These are phyloP conservation scores for Phalacrocorax carbo DNA, from an alignment of 2,113 vertebrate species.

Conservation along the genomic window DNA sequence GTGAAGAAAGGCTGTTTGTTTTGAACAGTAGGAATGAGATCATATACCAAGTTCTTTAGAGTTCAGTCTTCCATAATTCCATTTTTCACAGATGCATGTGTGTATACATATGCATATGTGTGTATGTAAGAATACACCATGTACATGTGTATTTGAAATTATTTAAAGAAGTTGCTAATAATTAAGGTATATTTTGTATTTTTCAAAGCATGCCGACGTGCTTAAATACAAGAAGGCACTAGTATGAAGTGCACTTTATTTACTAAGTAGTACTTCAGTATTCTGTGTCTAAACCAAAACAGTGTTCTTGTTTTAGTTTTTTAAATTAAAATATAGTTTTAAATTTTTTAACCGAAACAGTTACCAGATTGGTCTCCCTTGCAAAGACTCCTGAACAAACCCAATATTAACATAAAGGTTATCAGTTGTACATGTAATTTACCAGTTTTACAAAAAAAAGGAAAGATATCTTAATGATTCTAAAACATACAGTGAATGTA, in stretches of 20 bases:
- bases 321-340: background rate
- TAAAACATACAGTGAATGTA: background rate
- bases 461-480: background rate
- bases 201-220: too few relatives aligned
- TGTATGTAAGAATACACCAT: too few relatives aligned
- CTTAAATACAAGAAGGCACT: background rate
- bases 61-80: too few relatives aligned
- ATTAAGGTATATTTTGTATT: too few relatives aligned
- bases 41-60: too few relatives aligned
- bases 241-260: slow-evolving; percentile 16
- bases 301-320: background rate
- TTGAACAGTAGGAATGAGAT: too few relatives aligned
- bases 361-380: background rate
- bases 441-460: background rate
- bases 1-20: too few relatives aligned
- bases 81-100: too few relatives aligned
- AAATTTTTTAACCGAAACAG: background rate
- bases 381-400: background rate
- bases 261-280: background rate
- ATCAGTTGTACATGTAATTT: background rate
- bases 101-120: too few relatives aligned
- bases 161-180: too few relatives aligned
- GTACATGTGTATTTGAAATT: too few relatives aligned
- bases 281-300: background rate
- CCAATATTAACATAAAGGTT: background rate